A percentile compares a stretch with the other conserved stretches of the same genome.
These are phyloP conservation scores for Microcebus jonahi DNA, from an alignment of 2,113 vertebrate species.

Conservation along the genomic window DNA sequence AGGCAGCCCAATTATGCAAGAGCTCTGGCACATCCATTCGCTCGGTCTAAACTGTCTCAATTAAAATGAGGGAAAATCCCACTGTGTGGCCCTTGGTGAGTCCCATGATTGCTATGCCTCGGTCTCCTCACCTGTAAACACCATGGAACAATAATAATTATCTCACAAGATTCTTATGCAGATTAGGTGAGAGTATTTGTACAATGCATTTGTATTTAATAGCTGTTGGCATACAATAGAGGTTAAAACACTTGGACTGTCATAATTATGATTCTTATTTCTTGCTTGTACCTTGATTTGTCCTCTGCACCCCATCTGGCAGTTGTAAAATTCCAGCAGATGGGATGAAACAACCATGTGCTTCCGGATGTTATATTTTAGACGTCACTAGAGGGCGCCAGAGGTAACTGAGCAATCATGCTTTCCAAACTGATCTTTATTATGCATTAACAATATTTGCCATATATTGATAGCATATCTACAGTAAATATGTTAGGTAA, in stretches of 20 bases:
- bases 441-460: not conserved
- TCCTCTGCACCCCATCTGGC: not conserved
- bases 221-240: not conserved
- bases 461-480: not conserved
- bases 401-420: not conserved
- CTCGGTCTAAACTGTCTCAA: not conserved
- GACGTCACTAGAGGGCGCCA: constrained; percentile 63
- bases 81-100: not conserved
- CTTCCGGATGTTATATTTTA: not conserved
- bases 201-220: not conserved
- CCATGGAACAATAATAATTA: not conserved
- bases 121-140: not conserved
- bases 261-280: not conserved
- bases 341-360: not conserved
- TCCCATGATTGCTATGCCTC: not conserved
- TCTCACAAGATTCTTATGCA: not conserved
- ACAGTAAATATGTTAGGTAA: not conserved
- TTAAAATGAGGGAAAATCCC: not conserved
- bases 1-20: not conserved
- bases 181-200: not conserved
- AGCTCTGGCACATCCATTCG: not conserved
- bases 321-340: not conserved
- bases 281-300: not conserved
- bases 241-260: not conserved
- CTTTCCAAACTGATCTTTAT: not conserved